Conservation (phyloP, 2,113 vertebrate species). For the Austrofundulus limnaeus region DNA sequence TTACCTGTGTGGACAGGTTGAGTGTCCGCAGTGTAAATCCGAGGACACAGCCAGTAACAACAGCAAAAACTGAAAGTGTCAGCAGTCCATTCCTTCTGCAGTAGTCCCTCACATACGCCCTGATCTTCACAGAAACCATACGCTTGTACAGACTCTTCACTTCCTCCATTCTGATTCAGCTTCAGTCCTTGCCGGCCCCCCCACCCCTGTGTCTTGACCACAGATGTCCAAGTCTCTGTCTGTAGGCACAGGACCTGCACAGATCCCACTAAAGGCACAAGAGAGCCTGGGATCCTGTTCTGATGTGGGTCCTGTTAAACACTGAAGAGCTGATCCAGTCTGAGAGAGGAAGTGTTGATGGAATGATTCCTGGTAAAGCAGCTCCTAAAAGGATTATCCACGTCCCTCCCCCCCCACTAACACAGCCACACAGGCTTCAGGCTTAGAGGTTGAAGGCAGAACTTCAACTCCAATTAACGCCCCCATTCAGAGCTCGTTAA, state of each 20-base stretch:
- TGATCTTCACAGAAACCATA: slow-evolving; percentile 45
- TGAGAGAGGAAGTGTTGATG: slow-evolving; percentile 50
- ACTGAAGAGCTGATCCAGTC: slow-evolving; percentile 33
- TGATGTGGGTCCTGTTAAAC: slow-evolving; percentile 11
- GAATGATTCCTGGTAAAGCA: slow-evolving; percentile 47
- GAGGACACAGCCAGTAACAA: slow-evolving; percentile 81
- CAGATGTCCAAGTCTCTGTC: slow-evolving; percentile 15
- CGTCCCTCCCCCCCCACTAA: slow-evolving; percentile 23
- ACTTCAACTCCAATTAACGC: slow-evolving; percentile 25
- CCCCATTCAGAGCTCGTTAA: slow-evolving; percentile 36
- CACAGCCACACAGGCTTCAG: slow-evolving; percentile 44
- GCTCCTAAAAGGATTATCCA: slow-evolving; percentile 70
- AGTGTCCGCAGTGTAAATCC: slow-evolving; percentile 81
- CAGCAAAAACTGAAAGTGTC: slow-evolving; percentile 83
- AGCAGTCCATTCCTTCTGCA: slow-evolving; percentile 84
- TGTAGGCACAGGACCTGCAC: not conserved
- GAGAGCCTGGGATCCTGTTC: slow-evolving; percentile 8
- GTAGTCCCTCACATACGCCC: slow-evolving; percentile 65
- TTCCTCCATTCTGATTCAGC: slow-evolving; percentile 46
- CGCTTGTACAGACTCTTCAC: slow-evolving; percentile 28
- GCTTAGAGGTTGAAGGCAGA: slow-evolving; percentile 38
- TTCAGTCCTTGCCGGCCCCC: not conserved
- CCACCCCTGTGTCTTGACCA: not conserved
- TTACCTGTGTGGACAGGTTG: slow-evolving; percentile 85
- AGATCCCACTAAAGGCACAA: slow-evolving; percentile 4